A percentile compares a stretch with the other conserved stretches of the same genome.
Evolutionary conservation across 2,113 vertebrate genomes (phyloP).

Genomic region (Todiramphus saurophagus): DNA sequence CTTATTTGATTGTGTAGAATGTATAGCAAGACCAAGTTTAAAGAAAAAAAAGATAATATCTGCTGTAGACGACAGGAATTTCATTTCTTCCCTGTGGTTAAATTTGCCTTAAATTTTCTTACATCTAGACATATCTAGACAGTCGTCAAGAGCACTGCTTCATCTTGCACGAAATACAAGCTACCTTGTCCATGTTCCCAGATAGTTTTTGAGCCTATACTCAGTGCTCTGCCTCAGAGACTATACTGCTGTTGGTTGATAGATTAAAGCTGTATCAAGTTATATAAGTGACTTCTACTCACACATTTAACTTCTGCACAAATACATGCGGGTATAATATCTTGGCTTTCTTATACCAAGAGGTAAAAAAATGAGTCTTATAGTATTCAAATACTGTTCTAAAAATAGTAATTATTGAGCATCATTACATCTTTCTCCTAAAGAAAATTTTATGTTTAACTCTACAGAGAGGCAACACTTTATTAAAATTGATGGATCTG

Average conservation of each 20-base stretch:
- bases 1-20: background rate
- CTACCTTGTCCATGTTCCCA: background rate
- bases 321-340: background rate
- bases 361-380: background rate
- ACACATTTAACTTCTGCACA: background rate
- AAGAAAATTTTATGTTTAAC: background rate
- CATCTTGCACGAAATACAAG: background rate
- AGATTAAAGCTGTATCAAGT: background rate
- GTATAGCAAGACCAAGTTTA: background rate
- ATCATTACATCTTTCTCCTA: background rate
- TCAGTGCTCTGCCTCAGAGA: background rate
- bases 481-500: constrained; percentile 1
- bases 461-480: background rate
- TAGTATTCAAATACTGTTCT: background rate
- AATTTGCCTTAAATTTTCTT: background rate
- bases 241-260: background rate
- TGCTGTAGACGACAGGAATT: background rate
- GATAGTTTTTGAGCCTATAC: background rate
- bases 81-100: background rate
- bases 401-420: background rate
- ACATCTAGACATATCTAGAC: background rate
- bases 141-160: background rate
- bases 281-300: background rate
- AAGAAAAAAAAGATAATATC: background rate
- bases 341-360: background rate